Evolutionary conservation across 2,113 vertebrate genomes (phyloP).

Genomic region (Cariama cristata): DNA sequence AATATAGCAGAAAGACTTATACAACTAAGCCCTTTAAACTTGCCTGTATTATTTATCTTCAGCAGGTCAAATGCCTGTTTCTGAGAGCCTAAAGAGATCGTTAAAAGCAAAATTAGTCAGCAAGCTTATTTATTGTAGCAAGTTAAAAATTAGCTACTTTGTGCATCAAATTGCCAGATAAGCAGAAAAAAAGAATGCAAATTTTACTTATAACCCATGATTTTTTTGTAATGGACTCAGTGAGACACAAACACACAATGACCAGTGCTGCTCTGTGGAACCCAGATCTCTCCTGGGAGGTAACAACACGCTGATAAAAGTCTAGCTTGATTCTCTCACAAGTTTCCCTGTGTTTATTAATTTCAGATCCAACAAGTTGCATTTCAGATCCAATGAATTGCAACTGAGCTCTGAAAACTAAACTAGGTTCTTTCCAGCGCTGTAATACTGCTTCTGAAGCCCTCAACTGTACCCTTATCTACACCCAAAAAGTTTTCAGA

Average conservation of each 20-base stretch:
- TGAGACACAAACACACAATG: neutral
- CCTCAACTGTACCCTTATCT: neutral
- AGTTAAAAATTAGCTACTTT: neutral
- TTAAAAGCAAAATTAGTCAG: neutral
- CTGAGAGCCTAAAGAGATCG: neutral
- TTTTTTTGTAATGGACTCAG: neutral
- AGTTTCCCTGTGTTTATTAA: neutral
- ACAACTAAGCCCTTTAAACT: neutral
- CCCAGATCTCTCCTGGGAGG: neutral
- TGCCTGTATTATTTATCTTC: neutral
- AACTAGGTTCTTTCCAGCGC: neutral
- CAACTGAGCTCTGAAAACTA: neutral
- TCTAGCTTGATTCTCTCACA: neutral
- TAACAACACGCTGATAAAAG: neutral
- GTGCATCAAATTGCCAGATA: neutral
- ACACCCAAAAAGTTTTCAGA: neutral
- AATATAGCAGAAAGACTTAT: neutral
- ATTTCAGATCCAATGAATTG: neutral
- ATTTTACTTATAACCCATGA: neutral
- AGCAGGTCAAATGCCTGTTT: neutral
- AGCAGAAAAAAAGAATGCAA: neutral
- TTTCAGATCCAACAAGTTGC: neutral
- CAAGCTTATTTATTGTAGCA: neutral
- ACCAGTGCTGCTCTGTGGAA: neutral
- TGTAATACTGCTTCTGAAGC: neutral